Evolutionary conservation across 2,113 vertebrate species (phyloP).

Genomic region (Rhinoptilus africanus): DNA sequence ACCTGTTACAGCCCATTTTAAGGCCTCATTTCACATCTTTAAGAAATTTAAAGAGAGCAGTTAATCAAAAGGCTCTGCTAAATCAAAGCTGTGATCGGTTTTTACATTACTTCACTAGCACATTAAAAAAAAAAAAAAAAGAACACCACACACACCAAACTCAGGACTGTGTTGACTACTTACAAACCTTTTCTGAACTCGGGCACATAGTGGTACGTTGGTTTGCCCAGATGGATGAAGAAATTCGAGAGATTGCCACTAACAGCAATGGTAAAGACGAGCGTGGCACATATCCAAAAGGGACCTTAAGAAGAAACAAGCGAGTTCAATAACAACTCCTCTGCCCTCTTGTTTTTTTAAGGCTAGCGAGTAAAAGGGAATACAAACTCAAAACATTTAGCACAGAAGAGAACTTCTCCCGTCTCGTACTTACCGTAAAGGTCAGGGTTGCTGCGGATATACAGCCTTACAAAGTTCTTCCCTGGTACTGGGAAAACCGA

Average conservation of each 20-base stretch:
- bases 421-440: constrained; percentile 84
- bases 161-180: not conserved
- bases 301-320: constrained; percentile 80
- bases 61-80: not conserved
- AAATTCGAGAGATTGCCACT: constrained; percentile 96
- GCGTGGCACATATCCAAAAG: constrained; percentile 97
- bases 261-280: constrained; percentile 93
- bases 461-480: constrained; percentile 90
- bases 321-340: not conserved
- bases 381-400: not conserved
- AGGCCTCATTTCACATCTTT: not conserved
- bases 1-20: not conserved
- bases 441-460: constrained; percentile 92
- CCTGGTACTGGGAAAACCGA: constrained; percentile 90
- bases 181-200: constrained; percentile 93
- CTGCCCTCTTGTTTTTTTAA: not conserved
- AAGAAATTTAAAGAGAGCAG: not conserved
- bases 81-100: not conserved
- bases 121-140: not conserved
- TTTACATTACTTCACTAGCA: not conserved
- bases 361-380: not conserved
- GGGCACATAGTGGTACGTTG: constrained; percentile 85
- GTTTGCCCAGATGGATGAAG: constrained; percentile 78
- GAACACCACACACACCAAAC: not conserved
- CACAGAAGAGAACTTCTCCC: not conserved